Evolutionary conservation across 2,797 vertebrate species (phyloP), one percentile per base, ranked within the genome.

Genomic region (Vultur gryphus): DNA sequence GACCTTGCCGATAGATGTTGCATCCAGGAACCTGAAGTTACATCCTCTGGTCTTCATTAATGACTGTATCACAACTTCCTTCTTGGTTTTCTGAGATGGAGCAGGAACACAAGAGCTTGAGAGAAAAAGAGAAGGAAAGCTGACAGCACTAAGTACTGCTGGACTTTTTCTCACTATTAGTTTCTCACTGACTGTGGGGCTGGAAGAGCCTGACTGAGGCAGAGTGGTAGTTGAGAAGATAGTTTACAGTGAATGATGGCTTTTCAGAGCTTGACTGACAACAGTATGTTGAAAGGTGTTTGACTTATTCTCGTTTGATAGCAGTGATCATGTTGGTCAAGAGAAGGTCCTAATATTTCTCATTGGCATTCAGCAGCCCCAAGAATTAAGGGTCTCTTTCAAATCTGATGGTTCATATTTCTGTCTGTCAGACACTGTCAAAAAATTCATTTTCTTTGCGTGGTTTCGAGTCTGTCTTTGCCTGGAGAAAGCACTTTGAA

Each of bases 401-500:
- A 91, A 78, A 89, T 92, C 72, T 71, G 65, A 75, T 79, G 6
- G 33, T 55, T 95, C 65, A 31, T 67, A 71, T 92, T 85, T 85
- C 84, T 89, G 15, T 87, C 81, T 96, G 82, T 92, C 89, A 93
- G 46, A 61, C 41, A n/a, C 59, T 71, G 87, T 75, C 71, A 91
- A 94, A 90, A 65, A 92, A 92, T 72, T 94, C 4, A 72, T 93
- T 89, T 89, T 79, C 43, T 78, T 90, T 86, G 26, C 29, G 1
- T 58, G 43, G 76, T 77, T 95, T 94, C 10, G 5, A 78, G 52
- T 75, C 41, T 91, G 35, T 39, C 83, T 97, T 92, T 95, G 87
- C 94, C 91, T 90, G 84, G 43, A 94, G 94, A 95, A 95, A 95
- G 79, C 57, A 94, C 92, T 96, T 95, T 94, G 89, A 96, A 87